phyloP scores from a whole-genome alignment of 2,888 invertebrate genomes.

The Brachypterus glaber region DNA sequence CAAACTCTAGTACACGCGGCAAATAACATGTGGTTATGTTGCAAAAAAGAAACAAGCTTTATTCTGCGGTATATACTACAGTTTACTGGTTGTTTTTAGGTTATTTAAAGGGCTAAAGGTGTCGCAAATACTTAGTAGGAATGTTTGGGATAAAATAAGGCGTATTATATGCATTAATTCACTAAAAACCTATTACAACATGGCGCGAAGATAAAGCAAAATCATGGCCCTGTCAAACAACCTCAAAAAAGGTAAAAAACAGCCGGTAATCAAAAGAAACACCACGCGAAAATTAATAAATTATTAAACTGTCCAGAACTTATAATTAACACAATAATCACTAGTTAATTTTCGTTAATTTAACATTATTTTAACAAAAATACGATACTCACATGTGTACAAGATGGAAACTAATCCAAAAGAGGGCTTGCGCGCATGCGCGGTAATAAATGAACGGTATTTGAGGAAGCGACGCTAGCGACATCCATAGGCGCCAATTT shows the following conservation, averaged over 20 bases:
- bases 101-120: too few species aligned
- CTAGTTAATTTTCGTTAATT: conserved; percentile 37
- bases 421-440: conserved; percentile 67
- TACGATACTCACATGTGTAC: conserved; percentile 80
- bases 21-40: conserved; percentile 35
- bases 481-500: conserved; percentile 24
- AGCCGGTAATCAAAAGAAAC: conserved; percentile 13
- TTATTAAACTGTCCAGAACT: conserved; percentile 7
- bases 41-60: too few species aligned
- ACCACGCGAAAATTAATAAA: conserved; percentile 1
- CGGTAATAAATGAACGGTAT: conserved; percentile 30
- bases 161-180: too few species aligned
- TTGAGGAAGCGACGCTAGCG: conserved; percentile 22
- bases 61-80: too few species aligned
- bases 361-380: conserved; percentile 41
- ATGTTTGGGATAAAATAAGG: too few species aligned
- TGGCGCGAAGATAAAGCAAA: conserved; percentile 45
- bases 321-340: conserved; percentile 7
- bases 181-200: conserved; percentile 38
- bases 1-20: conserved; percentile 32
- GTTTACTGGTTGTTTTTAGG: too few species aligned
- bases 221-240: conserved; percentile 39
- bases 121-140: too few species aligned
- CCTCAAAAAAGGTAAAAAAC: conserved; percentile 9
- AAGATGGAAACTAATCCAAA: conserved; percentile 81